Conservation (phyloP, 2,113 vertebrate genomes). For the Burhinus oedicnemus region DNA sequence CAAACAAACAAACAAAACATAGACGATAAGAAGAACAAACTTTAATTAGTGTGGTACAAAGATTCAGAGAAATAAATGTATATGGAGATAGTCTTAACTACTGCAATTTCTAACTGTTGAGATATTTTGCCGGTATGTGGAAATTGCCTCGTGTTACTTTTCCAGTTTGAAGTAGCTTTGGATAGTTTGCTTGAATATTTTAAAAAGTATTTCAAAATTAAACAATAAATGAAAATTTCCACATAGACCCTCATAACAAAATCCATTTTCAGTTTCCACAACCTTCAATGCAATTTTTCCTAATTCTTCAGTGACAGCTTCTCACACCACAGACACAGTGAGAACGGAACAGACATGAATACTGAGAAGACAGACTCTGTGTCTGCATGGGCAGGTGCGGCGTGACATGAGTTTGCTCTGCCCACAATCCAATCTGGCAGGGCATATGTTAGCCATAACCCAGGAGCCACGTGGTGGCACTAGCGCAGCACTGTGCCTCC, state of each 20-base stretch:
- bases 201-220: neutral
- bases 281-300: fast-evolving
- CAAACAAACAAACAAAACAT: neutral
- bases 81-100: neutral
- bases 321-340: neutral
- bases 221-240: neutral
- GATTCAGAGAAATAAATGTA: neutral
- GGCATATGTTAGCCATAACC: neutral
- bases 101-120: neutral
- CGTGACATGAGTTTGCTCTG: neutral
- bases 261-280: neutral
- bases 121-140: neutral
- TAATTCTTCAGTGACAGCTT: neutral
- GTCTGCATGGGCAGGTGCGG: neutral
- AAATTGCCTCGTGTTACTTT: neutral
- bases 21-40: neutral
- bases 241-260: neutral
- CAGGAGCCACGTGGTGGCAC: fast-evolving
- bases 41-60: neutral
- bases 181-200: neutral
- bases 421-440: neutral
- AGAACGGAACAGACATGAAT: neutral
- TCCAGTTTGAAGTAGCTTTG: neutral
- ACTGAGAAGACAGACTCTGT: neutral
- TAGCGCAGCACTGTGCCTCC: neutral